Percentiles rank a stretch among this genome's conserved stretches.
Conservation (phyloP, 2,797 vertebrate genomes). For the Glossophaga mutica region DNA sequence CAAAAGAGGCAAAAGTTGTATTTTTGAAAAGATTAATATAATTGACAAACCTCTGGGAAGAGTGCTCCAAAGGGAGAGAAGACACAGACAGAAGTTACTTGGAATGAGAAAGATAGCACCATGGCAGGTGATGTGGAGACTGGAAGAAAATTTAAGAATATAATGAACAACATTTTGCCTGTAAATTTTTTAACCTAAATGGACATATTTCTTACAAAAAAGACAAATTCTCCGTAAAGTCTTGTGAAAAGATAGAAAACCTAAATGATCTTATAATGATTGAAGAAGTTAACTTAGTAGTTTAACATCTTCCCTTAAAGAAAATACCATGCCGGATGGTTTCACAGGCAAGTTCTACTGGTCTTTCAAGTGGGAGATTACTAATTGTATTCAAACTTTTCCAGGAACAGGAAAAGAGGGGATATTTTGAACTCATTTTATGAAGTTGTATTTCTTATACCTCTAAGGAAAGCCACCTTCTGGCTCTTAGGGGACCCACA, state of each 20-base stretch:
- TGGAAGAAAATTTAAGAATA: neutral
- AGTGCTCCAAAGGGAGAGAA: neutral
- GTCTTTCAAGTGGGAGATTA: neutral
- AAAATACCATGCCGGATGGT: neutral
- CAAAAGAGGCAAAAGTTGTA: neutral
- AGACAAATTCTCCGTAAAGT: neutral
- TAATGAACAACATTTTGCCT: neutral
- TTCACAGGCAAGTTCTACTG: neutral
- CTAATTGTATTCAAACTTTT: neutral
- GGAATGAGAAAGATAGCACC: neutral
- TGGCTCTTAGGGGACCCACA: neutral
- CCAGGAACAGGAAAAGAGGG: neutral
- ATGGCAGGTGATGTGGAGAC: neutral
- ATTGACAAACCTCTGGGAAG: neutral
- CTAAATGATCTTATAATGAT: neutral
- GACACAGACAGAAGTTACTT: neutral
- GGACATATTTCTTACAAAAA: conserved; percentile 2
- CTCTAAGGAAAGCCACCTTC: neutral
- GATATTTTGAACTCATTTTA: neutral
- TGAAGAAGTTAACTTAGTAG: neutral
- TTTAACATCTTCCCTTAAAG: neutral
- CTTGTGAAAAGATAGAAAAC: neutral
- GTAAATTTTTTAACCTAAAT: neutral
- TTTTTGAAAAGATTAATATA: conserved; percentile 4
- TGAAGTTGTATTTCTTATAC: neutral